Evolutionary conservation across 2,113 vertebrate genomes (phyloP).

Genomic region (human (Homo sapiens)): GRCh38 chr6:168334001-168334500

Average conservation of each 20-base stretch:
- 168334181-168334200: neutral
- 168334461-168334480: no score
- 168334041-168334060: neutral
- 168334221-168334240: rapidly evolving
- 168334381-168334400: no score
- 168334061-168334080: rapidly evolving
- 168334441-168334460: rapidly evolving
- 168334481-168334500: rapidly evolving
- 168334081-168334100: neutral
- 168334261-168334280: neutral
- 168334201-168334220: neutral
- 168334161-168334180: neutral
- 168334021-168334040: rapidly evolving
- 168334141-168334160: neutral
- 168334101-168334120: neutral
- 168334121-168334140: neutral
- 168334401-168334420: no score
- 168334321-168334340: rapidly evolving
- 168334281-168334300: no score
- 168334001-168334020: neutral
- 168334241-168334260: rapidly evolving
- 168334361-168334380: no score
- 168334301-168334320: neutral
- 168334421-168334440: no score
- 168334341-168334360: no score